Base-by-base conservation (phyloP, 2,888 invertebrate species). In the Sthenelais limicola region DNA sequence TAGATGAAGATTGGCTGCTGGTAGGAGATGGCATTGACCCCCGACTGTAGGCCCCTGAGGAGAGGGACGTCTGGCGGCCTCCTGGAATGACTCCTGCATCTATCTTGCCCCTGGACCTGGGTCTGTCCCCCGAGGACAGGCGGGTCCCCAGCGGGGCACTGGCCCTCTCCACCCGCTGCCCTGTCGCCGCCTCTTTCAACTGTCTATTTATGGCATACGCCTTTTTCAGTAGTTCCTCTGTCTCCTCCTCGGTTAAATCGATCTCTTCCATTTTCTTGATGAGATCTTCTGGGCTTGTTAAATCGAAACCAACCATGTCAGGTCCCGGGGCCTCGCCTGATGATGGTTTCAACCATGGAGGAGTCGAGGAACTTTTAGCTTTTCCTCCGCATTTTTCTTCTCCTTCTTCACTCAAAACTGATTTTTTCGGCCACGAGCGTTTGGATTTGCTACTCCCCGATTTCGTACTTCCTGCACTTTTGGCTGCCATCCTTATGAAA, bases 201-300 rank as follows among this genome's bases (percentile, higher is more conserved):
- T 68, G 47, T 30, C n/a, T 68, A 48, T 68, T 68, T 4, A 68
- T 38, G 12, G 21, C 47, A 12, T 28, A 21, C 3, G 68, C 68
- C 24, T 48, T 21, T 21, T 26, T 43, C 43, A 68, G n/a, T 3
- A 68, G 68, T 24, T n/a, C 47, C 26, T 68, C 68, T 18, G 38
- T 24, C 28, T 68, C 43, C 28, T 68, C 68, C n/a, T 68, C 68
- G 3, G 68, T 68, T 18, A 68, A n/a, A 68, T 68, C 68, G 9
- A 15, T 3, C 5, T 24, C n/a, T 43, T 68, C 68, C 28, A 68
- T 21, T 48, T 43, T 48, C 3, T 9, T 15, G 35, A 68, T 18
- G 9, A 68, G 15, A 48, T 68, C 68, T 26, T 68, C 68, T 43
- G 68, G 68, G 26, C 48, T 28, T 12, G 68, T 48, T 38, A 68